Evolutionary conservation across 2,888 invertebrate species (phyloP).

Genomic region (Meta bourneti): DNA sequence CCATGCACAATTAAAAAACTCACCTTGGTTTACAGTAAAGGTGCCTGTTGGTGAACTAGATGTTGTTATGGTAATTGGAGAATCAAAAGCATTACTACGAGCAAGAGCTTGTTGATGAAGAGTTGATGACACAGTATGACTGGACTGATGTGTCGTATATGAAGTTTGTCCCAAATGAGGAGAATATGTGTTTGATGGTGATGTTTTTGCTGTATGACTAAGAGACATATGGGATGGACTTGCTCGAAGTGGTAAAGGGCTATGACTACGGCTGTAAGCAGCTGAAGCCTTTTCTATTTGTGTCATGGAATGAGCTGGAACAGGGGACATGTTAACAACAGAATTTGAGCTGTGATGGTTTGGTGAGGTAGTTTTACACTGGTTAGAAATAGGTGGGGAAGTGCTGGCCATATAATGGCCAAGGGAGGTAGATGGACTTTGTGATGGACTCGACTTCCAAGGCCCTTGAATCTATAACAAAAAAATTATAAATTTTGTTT

Average conservation of each 20-base stretch:
- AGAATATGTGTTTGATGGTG: conserved; percentile 68
- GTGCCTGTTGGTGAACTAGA: conserved; percentile 59
- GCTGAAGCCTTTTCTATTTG: conserved; percentile 68
- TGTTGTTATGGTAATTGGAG: conserved; percentile 53
- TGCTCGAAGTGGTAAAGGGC: conserved; percentile 68
- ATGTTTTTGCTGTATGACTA: conserved; percentile 64
- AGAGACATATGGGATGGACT: conserved; percentile 67
- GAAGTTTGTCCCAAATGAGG: conserved; percentile 59
- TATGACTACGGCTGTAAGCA: conserved; percentile 71
- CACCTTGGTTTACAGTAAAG: conserved; percentile 59
- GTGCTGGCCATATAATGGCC: conserved; percentile 68
- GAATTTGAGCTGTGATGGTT: conserved; percentile 72
- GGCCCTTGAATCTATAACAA: conserved; percentile 72
- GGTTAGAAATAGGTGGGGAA: conserved; percentile 72
- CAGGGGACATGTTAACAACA: conserved; percentile 67
- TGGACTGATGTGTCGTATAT: conserved; percentile 74
- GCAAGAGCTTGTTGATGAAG: conserved; percentile 61
- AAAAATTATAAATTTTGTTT: conserved; percentile 4
- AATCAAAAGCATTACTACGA: conserved; percentile 65
- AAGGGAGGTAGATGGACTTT: conserved; percentile 72
- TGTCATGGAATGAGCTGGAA: conserved; percentile 71
- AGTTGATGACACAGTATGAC: conserved; percentile 67
- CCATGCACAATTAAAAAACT: conserved; percentile 23
- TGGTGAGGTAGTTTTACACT: conserved; percentile 73
- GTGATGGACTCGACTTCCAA: conserved; percentile 67